Base-by-base conservation (phyloP, 2,888 invertebrate genomes). In the Nephrocerus scutellatus region DNA sequence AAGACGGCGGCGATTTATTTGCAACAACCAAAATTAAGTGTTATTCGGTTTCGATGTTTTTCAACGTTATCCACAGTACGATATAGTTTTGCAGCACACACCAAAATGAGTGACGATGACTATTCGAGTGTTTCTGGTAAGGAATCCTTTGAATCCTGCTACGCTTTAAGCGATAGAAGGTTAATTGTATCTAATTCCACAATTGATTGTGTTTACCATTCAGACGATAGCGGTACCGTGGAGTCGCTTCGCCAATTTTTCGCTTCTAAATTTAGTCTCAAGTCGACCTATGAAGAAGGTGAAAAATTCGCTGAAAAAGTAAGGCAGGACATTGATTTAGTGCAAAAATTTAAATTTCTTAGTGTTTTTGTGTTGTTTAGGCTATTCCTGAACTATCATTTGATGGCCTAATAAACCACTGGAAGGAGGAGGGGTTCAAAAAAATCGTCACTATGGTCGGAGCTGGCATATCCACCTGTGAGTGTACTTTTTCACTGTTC, bases 391-490 rank as follows among this genome's bases (percentile, higher is more conserved):
- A 84, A 54, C 71, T 82, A 24, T 78, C 74, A 36, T 70, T 91
- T 46, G 82, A 86, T 51, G 88, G 86, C 2, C 71, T 93, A 36
- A 80, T 80, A 1, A 76, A 82, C 36, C 87, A 84, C 68, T 88
- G 93, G 48, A 77, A 82, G 52, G 76, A 76, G 42, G 77, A 77
- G 25, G 77, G 80, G 46, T 86, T 87, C 59, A 81, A 81, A 62
- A 90, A 89, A 54, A 79, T 96, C 39, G 82, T 96, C 40, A 91
- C 91, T 1, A 81, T 97, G 80, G 84, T 91, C 43, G 96, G 96
- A 44, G 96, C 96, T 51, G 96, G 96, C 34, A 92, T 97, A 58
- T 95, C 93, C 3, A 97, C 96, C 30, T 85, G 91, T 91, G 74
- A 79, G 80, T 74, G 35, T 25, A 41, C 32, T 2, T 4, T 24